These are phyloP conservation scores for Calameuta idolon DNA, from an alignment of 2,888 invertebrate genomes.

Conservation along the genomic window DNA sequence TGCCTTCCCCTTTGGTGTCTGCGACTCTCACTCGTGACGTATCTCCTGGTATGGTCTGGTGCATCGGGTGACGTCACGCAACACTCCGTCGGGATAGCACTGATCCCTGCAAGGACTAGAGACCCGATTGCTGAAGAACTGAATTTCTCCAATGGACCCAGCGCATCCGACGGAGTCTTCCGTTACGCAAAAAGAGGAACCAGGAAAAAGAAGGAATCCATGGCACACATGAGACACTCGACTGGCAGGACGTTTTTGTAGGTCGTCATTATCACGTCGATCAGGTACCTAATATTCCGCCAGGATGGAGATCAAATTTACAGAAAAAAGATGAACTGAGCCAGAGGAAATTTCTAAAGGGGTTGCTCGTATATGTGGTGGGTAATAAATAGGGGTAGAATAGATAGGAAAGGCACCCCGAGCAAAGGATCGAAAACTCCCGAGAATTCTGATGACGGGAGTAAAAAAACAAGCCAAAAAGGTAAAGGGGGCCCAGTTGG, in stretches of 20 bases:
- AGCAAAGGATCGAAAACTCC: not conserved
- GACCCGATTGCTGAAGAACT: not conserved
- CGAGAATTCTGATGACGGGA: not conserved
- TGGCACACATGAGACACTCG: not conserved
- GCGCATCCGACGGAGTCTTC: not conserved
- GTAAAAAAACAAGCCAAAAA: not conserved
- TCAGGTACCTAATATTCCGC: not conserved
- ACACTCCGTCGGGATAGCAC: not conserved
- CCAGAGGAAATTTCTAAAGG: not conserved
- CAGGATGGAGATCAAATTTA: not conserved
- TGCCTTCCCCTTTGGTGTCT: not conserved
- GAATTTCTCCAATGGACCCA: not conserved
- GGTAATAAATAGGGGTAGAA: not conserved
- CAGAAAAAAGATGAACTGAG: not conserved
- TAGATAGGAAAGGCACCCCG: not conserved
- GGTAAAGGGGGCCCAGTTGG: not conserved
- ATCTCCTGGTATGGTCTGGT: not conserved
- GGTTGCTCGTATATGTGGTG: not conserved
- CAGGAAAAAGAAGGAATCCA: not conserved
- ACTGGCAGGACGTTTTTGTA: not conserved
- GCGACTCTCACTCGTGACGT: not conserved
- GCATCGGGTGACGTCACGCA: not conserved
- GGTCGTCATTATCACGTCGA: not conserved
- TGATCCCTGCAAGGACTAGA: slow-evolving; percentile 31
- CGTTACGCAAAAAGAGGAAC: too few relatives aligned